phyloP scores from a whole-genome alignment of 2,113 vertebrate species.

The Boulengeromyrus knoepffleri region DNA sequence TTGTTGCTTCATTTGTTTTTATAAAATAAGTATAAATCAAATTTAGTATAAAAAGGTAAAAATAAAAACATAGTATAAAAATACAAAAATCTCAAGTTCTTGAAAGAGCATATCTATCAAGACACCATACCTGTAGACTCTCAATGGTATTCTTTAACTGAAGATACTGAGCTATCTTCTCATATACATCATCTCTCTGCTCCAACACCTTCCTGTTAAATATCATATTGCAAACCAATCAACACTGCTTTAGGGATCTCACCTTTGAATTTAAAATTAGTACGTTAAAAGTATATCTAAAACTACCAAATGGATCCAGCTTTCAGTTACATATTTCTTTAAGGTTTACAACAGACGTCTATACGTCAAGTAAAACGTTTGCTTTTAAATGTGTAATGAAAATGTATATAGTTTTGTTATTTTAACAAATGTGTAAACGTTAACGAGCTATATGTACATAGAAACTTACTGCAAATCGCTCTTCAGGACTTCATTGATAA shows the following conservation, averaged over 20 bases:
- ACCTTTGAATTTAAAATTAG: not conserved
- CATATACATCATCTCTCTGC: slow-evolving; percentile 75
- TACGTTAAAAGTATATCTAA: not conserved
- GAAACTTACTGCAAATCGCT: slow-evolving; percentile 71
- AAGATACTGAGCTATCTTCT: slow-evolving; percentile 77
- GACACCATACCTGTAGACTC: slow-evolving; percentile 64
- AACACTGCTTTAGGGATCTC: not conserved
- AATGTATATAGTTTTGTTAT: not conserved
- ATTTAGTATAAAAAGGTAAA: not conserved
- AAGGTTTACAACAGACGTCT: not conserved
- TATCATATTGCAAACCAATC: not conserved
- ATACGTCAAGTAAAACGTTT: not conserved
- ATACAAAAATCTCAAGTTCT: not conserved
- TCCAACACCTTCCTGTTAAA: slow-evolving; percentile 69
- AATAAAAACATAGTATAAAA: not conserved
- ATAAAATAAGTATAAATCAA: not conserved
- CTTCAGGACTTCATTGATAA: slow-evolving; percentile 72
- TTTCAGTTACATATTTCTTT: not conserved
- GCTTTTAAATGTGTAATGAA: not conserved
- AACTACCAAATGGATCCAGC: not conserved
- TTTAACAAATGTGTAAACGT: not conserved
- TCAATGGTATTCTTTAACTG: slow-evolving; percentile 78
- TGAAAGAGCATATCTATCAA: not conserved
- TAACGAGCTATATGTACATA: not conserved
- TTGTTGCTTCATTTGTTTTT: not conserved